Evolutionary conservation across 2,888 invertebrate genomes (phyloP), one percentile per base, ranked within the genome.

Genomic region (Automeris io): DNA sequence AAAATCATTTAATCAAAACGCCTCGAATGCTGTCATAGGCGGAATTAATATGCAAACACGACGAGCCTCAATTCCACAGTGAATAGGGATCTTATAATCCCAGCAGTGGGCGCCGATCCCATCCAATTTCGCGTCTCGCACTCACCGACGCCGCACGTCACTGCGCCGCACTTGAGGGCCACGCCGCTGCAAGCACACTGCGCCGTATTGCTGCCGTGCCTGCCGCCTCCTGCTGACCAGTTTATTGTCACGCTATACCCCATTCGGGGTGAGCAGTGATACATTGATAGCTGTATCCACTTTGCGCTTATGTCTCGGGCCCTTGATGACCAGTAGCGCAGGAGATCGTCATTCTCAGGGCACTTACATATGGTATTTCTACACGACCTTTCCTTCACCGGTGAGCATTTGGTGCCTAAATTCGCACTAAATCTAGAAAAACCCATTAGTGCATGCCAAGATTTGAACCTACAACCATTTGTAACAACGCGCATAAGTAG

Each of bases 71-170:
- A 16, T 29, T 29, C 7, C 11, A 31, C 32, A 21, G 16, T 9
- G 37, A 32, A 23, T 19, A 9, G 19, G 9, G 16, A 23, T 23
- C 32, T 37, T 23, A 32, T 38, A 33, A 22, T 40, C 40, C 35
- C 23, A 29, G 31, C 21, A 13, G 24, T 35, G 24, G 35, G 24
- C 35, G 34, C 18, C 18, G 37, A 44, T 45, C 46, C 37, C 57
- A 50, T 49, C 46, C 59, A 57, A 57, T 56, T 56, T 54, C 47
- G 42, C 31, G 40, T 13, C 35, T 49, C 43, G 46, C 49, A 40
- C 54, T 43, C 45, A 34, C 44, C 45, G 50, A 54, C 54, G 54
- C 46, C 47, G 52, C 55, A 48, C 49, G 45, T 51, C 55, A 54
- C 55, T 59, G 35, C 23, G 23, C 35, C 39, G 19, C 54, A 45